A percentile compares a stretch with the other conserved stretches of the same genome.
Evolutionary conservation across 2,113 vertebrate species (phyloP).

Genomic region (Oenanthe oenanthe): DNA sequence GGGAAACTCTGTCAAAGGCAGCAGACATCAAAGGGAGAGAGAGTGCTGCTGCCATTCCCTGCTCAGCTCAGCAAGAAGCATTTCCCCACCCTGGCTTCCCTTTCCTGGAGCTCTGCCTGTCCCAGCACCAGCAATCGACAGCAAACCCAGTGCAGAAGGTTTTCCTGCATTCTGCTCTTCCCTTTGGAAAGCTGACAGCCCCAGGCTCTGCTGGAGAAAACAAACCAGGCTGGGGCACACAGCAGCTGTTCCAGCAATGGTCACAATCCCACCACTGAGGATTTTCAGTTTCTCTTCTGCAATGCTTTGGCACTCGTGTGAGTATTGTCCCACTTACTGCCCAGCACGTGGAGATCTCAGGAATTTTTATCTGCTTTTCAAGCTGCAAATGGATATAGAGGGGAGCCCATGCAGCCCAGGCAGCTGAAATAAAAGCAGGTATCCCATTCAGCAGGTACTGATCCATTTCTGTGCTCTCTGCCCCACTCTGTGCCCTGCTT

Average conservation of each 20-base stretch:
- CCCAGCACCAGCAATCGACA: neutral
- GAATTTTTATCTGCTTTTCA: neutral
- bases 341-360: neutral
- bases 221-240: accelerated
- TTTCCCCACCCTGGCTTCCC: neutral
- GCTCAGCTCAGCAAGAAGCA: neutral
- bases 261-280: neutral
- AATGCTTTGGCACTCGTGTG: neutral
- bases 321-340: neutral
- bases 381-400: neutral
- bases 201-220: neutral
- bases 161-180: neutral
- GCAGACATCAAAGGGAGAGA: conserved; percentile 43
- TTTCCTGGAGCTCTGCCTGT: neutral
- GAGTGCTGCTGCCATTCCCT: neutral
- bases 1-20: conserved; percentile 35
- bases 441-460: neutral
- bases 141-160: neutral
- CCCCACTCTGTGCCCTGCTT: neutral
- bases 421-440: neutral
- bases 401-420: neutral
- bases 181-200: neutral
- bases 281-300: neutral
- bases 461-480: no score
- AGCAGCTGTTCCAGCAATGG: neutral